Percentiles rank a stretch among this genome's conserved stretches.
Conservation (phyloP, 2,113 vertebrate genomes). For the Aplodontia rufa region DNA sequence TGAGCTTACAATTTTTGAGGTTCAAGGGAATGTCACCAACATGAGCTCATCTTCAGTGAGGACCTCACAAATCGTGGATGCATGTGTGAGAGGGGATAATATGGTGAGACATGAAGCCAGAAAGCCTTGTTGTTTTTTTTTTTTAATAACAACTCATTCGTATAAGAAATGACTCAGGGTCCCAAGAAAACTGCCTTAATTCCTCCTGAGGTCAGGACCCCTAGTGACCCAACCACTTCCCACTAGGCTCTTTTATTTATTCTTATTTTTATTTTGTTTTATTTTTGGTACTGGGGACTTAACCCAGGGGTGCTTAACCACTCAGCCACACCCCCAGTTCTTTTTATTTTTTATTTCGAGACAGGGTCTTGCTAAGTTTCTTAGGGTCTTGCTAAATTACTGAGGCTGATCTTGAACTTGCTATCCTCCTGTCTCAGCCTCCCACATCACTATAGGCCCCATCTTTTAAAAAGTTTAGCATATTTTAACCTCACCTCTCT, state of each 20-base stretch:
- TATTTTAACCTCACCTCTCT: not conserved
- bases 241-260: not conserved
- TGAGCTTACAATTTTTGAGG: no score
- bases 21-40: no score
- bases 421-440: no score
- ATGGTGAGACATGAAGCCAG: not conserved
- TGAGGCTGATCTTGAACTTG: no score
- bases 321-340: no score
- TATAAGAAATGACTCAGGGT: not conserved
- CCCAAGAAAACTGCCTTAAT: not conserved
- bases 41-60: not conserved
- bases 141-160: not conserved
- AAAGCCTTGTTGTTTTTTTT: not conserved
- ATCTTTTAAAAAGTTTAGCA: not conserved
- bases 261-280: no score
- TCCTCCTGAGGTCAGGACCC: not conserved
- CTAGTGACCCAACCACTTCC: not conserved
- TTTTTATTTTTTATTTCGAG: no score
- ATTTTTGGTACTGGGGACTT: no score
- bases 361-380: no score
- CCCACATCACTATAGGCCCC: no score
- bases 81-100: not conserved
- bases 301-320: no score
- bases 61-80: not conserved
- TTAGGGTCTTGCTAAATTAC: no score